Evolutionary conservation across 2,113 vertebrate genomes (phyloP), one percentile per base, ranked within the genome.

Genomic region (Uria aalge): DNA sequence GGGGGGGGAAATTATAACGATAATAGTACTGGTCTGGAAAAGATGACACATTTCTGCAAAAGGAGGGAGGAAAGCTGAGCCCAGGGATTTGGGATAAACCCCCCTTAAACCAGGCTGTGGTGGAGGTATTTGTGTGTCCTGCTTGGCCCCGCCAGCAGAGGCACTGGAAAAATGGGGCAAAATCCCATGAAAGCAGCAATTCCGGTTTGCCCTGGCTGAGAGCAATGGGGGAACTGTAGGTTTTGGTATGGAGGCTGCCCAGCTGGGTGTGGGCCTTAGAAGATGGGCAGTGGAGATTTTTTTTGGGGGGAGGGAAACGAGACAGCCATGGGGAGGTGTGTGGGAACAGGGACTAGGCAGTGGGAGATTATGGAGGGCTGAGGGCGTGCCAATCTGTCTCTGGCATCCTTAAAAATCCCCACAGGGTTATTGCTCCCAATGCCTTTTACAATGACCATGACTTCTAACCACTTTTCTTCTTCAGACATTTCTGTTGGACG

Each of bases 221-320:
- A 1, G 4, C 78, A 63, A 12, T 0, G 2, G 5, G 5, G 15
- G 18, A 8, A 71, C 64, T 50, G 18, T 16, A n/a, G 11, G 38
- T 40, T 90, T 92, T 78, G 45, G 21, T 66, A 3, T 38, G 29
- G 32, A 34, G n/a, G 19, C 21, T 66, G 29, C 27, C 34, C 34
- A 69, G 29, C 26, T 74, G 1, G 0, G 8, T 50, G 17, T 1
- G 1, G 29, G 17, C 32, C 32, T 41, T 55, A 21, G 30, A 85
- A 78, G 21, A 8, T 38, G 52, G 15, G 18, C 12, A 92, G 29
- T 11, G 11, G 56, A 77, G 26, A 20, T 34, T 40, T 63, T 67
- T 68, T 41, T 5, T 4, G 0, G 9, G 6, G 4, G 5, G 11
- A 3, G 3, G 5, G 2, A 64, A 88, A 22, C 0, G 1, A 85